Evolutionary conservation across 2,888 invertebrate genomes (phyloP).

Genomic region (Pyrocoelia pectoralis): DNA sequence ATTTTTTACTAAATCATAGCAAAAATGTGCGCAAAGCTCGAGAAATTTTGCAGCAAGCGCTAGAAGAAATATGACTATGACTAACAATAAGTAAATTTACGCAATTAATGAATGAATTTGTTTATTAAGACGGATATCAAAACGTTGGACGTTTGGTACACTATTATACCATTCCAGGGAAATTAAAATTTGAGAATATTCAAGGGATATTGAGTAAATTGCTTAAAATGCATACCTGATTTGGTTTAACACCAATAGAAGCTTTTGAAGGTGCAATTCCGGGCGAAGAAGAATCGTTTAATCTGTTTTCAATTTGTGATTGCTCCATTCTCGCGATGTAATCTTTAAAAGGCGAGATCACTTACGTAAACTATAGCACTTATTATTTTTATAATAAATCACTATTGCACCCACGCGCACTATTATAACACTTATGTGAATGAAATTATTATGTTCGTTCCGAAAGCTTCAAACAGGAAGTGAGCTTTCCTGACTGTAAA

Average conservation of each 20-base stretch:
- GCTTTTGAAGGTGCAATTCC: slow-evolving; percentile 34
- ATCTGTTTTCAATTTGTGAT: slow-evolving; percentile 25
- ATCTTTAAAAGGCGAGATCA: background rate
- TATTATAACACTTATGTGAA: slow-evolving; percentile 17
- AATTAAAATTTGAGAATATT: background rate
- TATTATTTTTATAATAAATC: background rate
- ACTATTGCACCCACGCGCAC: slow-evolving; percentile 13
- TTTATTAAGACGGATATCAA: too few relatives aligned
- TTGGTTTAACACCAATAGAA: slow-evolving; percentile 40
- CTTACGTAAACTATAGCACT: background rate
- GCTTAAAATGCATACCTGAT: slow-evolving; percentile 39
- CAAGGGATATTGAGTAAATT: too few relatives aligned
- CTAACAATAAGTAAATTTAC: too few relatives aligned
- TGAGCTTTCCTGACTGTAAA: slow-evolving; percentile 39
- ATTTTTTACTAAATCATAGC: too few relatives aligned
- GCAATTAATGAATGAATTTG: too few relatives aligned
- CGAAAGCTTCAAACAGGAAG: slow-evolving; percentile 38
- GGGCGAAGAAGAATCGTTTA: slow-evolving; percentile 39
- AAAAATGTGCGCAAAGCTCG: too few relatives aligned
- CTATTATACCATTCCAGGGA: too few relatives aligned
- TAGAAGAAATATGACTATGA: too few relatives aligned
- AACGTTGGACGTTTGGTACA: too few relatives aligned
- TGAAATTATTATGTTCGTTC: slow-evolving; percentile 35
- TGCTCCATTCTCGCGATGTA: slow-evolving; percentile 19
- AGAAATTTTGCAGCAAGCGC: too few relatives aligned